Percentiles rank a stretch among this genome's conserved stretches.
phyloP scores from a whole-genome alignment of 2,888 invertebrate species.

The Leucophenga montana region DNA sequence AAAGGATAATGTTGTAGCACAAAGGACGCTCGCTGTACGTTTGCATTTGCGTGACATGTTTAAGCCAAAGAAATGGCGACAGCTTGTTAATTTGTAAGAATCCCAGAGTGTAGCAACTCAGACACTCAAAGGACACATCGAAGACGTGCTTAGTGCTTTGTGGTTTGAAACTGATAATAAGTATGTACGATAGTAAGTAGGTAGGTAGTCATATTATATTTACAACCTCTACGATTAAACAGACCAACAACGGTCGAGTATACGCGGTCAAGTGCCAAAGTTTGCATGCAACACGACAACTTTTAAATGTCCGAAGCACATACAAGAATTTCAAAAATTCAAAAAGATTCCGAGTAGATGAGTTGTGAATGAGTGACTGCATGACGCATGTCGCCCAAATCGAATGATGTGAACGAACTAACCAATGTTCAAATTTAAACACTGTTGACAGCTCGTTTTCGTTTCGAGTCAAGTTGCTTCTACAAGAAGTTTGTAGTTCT shows the following conservation, averaged over 20 bases:
- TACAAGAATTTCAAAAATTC: too few relatives aligned
- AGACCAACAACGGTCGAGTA: background rate
- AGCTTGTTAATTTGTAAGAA: conserved; percentile 71
- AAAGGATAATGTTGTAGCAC: background rate
- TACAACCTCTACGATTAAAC: too few relatives aligned
- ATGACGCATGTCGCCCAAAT: too few relatives aligned
- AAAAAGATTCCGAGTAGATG: too few relatives aligned
- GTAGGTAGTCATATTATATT: too few relatives aligned
- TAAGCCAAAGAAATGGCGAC: conserved; percentile 53
- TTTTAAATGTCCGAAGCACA: too few relatives aligned
- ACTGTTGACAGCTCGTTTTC: conserved; percentile 63
- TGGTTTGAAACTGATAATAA: background rate
- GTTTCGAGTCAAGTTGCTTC: background rate
- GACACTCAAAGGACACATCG: background rate
- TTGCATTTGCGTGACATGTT: conserved; percentile 61
- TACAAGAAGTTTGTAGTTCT: background rate
- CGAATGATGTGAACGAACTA: conserved; percentile 41
- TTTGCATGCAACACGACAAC: conserved; percentile 26
- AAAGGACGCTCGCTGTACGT: conserved; percentile 1
- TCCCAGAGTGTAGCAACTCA: background rate
- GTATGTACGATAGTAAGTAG: too few relatives aligned
- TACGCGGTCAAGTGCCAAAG: background rate
- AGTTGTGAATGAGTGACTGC: too few relatives aligned
- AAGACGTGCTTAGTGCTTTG: background rate
- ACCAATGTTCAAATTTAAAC: conserved; percentile 52